A percentile compares a stretch with the other conserved stretches of the same genome.
These are phyloP conservation scores for Drosophila nr. medialis DNA, from an alignment of 2,888 invertebrate genomes.

Conservation along the genomic window DNA sequence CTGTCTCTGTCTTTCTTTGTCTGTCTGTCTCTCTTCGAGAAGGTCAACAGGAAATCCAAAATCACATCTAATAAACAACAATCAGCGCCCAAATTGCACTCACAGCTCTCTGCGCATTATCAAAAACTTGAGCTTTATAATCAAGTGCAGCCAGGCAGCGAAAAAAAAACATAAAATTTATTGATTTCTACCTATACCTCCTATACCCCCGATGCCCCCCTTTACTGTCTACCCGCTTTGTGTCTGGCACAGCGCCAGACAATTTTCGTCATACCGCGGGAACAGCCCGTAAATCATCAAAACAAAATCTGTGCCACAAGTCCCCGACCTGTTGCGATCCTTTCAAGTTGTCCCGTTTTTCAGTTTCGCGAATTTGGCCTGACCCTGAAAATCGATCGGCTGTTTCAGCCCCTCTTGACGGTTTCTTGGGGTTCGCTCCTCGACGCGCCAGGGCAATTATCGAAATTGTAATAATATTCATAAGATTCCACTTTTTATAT, in stretches of 20 bases:
- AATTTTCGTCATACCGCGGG: conserved; percentile 57
- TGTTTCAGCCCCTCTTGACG: conserved; percentile 12
- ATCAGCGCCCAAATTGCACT: conserved; percentile 61
- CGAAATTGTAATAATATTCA: conserved; percentile 82
- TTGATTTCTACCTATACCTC: conserved; percentile 57
- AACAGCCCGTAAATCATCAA: conserved; percentile 71
- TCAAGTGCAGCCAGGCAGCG: conserved; percentile 59
- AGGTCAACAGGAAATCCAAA: conserved; percentile 68
- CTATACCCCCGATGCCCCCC: background rate
- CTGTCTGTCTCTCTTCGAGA: conserved; percentile 9
- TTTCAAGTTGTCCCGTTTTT: conserved; percentile 49
- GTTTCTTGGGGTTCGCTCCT: conserved; percentile 30
- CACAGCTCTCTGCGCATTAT: conserved; percentile 29
- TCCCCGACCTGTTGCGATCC: conserved; percentile 24
- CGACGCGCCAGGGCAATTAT: conserved; percentile 78
- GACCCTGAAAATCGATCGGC: conserved; percentile 56
- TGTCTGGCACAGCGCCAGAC: conserved; percentile 48
- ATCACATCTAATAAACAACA: conserved; percentile 64
- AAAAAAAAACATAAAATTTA: conserved; percentile 63
- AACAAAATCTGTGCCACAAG: conserved; percentile 37
- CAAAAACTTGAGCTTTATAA: conserved; percentile 58
- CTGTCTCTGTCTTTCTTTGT: background rate
- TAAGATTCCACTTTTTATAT: conserved; percentile 29
- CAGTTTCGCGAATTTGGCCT: conserved; percentile 38
- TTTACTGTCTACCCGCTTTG: background rate